Evolutionary conservation across 1,140 invertebrate genomes (phyloP).

Genomic region (Sitobion miscanthi): DNA sequence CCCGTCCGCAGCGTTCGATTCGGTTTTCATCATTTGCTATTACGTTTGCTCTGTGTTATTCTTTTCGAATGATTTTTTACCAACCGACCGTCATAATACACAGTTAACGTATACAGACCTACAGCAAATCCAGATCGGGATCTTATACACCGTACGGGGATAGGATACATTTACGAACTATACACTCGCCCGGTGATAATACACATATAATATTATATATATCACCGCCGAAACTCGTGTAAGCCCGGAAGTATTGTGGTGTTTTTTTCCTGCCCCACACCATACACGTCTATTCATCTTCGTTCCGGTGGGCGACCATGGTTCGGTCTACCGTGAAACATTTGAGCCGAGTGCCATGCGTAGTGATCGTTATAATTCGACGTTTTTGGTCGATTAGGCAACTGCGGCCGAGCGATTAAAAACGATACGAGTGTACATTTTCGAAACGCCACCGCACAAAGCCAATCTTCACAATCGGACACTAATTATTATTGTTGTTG

Average conservation of each 20-base stretch:
- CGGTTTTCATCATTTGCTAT: neutral
- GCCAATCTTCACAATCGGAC: too few relatives aligned
- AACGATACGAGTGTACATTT: neutral
- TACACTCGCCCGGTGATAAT: neutral
- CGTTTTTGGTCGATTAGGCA: slow-evolving; percentile 5
- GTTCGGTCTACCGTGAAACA: neutral
- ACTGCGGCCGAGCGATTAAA: neutral
- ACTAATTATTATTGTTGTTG: neutral
- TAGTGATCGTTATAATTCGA: slow-evolving; percentile 9
- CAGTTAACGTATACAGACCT: too few relatives aligned
- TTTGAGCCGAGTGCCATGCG: neutral
- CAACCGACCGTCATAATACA: neutral
- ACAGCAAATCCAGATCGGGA: too few relatives aligned
- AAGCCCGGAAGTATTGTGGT: neutral
- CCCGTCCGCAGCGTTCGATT: too few relatives aligned
- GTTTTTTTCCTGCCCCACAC: neutral
- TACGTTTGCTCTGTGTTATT: neutral
- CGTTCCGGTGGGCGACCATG: neutral
- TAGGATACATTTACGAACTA: neutral
- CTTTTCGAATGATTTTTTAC: neutral
- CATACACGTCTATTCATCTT: neutral
- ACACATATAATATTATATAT: neutral
- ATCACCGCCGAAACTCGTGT: neutral
- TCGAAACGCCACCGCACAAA: too few relatives aligned
- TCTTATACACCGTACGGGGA: too few relatives aligned